phyloP scores from a whole-genome alignment of 37 sponge, comb jelly and placozoan genomes.

The Ephydatia muelleri region DNA sequence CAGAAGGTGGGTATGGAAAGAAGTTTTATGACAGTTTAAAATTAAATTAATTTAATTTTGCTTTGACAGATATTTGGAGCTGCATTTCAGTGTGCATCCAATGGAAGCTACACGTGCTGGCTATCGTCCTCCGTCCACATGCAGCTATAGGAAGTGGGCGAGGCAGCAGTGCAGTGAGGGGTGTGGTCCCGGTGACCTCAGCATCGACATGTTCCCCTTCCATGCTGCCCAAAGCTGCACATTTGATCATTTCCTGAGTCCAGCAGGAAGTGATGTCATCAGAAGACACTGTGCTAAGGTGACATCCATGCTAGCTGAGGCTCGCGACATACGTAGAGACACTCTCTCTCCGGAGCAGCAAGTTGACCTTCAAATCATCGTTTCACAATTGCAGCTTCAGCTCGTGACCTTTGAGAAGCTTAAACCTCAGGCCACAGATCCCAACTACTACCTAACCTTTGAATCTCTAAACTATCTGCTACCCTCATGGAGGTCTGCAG shows the following conservation, averaged over 20 bases:
- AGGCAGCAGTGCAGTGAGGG: neutral
- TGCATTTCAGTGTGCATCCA: conserved; percentile 50
- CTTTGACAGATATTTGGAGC: conserved; percentile 39
- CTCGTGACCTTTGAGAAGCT: conserved; percentile 44
- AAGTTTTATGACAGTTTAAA: neutral
- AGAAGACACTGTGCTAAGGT: neutral
- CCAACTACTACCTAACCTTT: conserved; percentile 46
- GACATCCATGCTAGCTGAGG: conserved; percentile 21
- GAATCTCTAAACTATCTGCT: conserved; percentile 49
- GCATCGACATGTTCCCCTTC: conserved; percentile 6
- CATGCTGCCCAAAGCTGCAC: neutral
- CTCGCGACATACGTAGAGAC: conserved; percentile 14
- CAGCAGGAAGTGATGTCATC: conserved; percentile 5
- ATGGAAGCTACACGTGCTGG: conserved; percentile 59
- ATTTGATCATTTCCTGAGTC: conserved; percentile 28
- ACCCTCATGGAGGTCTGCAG: conserved; percentile 42
- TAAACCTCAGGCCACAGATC: conserved; percentile 31
- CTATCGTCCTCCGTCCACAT: conserved; percentile 17
- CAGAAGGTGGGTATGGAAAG: conserved; percentile 20
- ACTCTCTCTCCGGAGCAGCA: conserved; percentile 38
- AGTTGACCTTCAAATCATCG: conserved; percentile 41
- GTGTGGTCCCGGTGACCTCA: neutral
- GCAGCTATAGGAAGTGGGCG: neutral
- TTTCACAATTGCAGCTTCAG: conserved; percentile 50
- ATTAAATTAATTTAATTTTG: neutral